These are phyloP conservation scores for Cottoperca gobio DNA, from an alignment of 2,797 vertebrate genomes.

Conservation along the genomic window DNA sequence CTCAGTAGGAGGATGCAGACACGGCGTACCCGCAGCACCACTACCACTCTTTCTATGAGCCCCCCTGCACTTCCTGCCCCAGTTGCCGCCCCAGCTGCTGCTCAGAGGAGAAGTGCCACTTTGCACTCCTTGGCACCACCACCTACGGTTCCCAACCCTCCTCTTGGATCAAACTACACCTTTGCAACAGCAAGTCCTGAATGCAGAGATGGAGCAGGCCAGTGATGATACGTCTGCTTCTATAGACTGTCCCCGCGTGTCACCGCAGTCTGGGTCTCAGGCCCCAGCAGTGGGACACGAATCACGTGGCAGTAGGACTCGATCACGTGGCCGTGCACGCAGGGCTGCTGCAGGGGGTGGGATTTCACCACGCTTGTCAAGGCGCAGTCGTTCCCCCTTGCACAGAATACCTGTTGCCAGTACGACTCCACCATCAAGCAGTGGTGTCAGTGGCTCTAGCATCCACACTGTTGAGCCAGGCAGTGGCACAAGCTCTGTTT, in stretches of 20 bases:
- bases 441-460: constrained; percentile 47
- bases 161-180: constrained; percentile 59
- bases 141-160: constrained; percentile 45
- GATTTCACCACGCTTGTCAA: constrained; percentile 83
- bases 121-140: constrained; percentile 67
- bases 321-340: constrained; percentile 86
- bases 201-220: constrained; percentile 67
- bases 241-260: constrained; percentile 77
- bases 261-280: constrained; percentile 77
- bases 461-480: constrained; percentile 67
- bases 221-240: constrained; percentile 66
- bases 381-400: constrained; percentile 92
- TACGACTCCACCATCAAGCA: constrained; percentile 57
- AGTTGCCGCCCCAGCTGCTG: constrained; percentile 31
- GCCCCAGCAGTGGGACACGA: constrained; percentile 71
- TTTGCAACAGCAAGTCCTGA: constrained; percentile 72
- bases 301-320: constrained; percentile 87
- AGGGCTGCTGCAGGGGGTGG: constrained; percentile 79
- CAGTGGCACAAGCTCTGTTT: constrained; percentile 70
- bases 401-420: constrained; percentile 73
- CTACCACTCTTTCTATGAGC: constrained; percentile 70
- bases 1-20: constrained; percentile 82
- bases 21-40: constrained; percentile 84
- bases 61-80: constrained; percentile 72
- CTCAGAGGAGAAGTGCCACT: constrained; percentile 74